Base-by-base conservation (phyloP, 2,888 invertebrate genomes). In the Muschampia plurimacula region DNA sequence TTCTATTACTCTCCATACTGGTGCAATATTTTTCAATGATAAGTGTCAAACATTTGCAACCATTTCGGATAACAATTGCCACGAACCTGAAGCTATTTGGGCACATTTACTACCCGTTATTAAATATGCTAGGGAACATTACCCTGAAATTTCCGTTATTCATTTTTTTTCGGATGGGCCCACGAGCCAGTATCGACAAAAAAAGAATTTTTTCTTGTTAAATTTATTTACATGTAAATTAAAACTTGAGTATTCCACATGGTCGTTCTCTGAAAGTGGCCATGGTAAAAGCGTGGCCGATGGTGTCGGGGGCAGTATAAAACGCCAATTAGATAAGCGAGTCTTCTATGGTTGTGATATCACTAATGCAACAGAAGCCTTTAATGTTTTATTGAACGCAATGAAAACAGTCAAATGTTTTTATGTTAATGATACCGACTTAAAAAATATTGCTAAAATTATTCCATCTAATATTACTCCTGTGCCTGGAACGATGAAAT, bases 91-190 rank as follows among this genome's bases (percentile, higher is more conserved):
- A 49, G 77, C 75, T n/a, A 77, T 77, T 36, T 77, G 78, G 77
- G 78, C 77, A 9, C 78, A 79, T 63, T 57, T 77, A 10, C 65
- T 65, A 22, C 80, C 79, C 8, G 63, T 82, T 44, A 46, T 80
- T 15, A 64, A 77, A 44, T 49, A 75, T 3, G 64, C 73, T 6
- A 80, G 77, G 66, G 57, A 74, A 57, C 39, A 49, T 22, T 65
- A 46, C 57, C 78, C 78, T 12, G 64, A 74, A 15, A 52, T 76
- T 8, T 62, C 66, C 15, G 72, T 77, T 3, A 75, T 81, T 13
- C 79, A 80, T 28, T 75, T 78, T 77, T 69, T 79, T 74, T 81
- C 80, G 5, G 80, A 82, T 67, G 81, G 80, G 7, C 82, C 81
- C 10, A 74, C 67, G 8, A 73, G 71, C 1, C 80, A 82, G 70